These are phyloP conservation scores for Pithys albifrons DNA, from an alignment of 2,113 vertebrate genomes.

Conservation along the genomic window DNA sequence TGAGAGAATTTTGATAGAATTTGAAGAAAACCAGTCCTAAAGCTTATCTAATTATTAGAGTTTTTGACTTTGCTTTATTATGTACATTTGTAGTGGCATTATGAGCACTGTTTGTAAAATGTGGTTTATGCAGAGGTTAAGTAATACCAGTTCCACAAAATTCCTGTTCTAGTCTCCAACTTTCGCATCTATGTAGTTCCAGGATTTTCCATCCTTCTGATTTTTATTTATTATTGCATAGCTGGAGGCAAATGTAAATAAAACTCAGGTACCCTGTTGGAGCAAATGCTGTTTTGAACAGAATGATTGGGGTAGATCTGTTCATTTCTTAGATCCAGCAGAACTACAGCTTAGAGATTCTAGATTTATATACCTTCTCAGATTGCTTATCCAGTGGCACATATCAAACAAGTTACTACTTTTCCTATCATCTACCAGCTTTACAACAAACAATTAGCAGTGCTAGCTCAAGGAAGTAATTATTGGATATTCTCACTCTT, in stretches of 20 bases:
- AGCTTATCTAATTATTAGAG: not conserved
- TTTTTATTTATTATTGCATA: not conserved
- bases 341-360: not conserved
- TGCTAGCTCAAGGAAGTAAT: not conserved
- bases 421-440: not conserved
- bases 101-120: not conserved
- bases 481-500: not conserved
- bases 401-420: not conserved
- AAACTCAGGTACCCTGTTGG: not conserved
- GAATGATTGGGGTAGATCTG: not conserved
- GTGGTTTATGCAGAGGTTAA: not conserved
- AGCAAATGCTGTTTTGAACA: not conserved
- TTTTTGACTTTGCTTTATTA: not conserved
- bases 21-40: not conserved
- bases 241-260: not conserved
- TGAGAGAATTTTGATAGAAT: not conserved
- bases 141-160: not conserved
- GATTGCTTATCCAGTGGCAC: accelerated
- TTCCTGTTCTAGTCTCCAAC: not conserved
- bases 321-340: not conserved
- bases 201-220: not conserved
- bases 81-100: not conserved
- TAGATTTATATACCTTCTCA: not conserved
- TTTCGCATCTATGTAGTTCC: not conserved
- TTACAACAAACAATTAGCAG: not conserved